Evolutionary conservation across 2,888 invertebrate genomes (phyloP), one percentile per base, ranked within the genome.

Genomic region (Pyrgus malvae): DNA sequence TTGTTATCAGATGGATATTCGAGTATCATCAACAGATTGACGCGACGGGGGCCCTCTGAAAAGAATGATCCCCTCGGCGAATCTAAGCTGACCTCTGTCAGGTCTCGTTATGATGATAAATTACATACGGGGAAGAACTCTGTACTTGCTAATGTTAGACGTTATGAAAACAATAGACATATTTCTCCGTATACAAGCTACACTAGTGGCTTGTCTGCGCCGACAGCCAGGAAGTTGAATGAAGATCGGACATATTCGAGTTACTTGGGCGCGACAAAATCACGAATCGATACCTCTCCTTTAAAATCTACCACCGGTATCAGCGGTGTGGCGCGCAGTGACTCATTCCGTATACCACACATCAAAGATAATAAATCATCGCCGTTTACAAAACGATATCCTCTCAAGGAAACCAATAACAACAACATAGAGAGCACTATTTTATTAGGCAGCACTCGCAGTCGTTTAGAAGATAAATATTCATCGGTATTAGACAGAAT

Each of bases 1-100:
- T 90, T 97, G 70, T 90, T 97, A 67, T 95, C 94, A 66, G 97
- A 97, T 78, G 96, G 96, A 67, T 97, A 96, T 84, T 95, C 95
- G 72, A 97, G 93, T 84, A 92, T 97, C 65, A 92, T 97, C 69
- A 96, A 96, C 77, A 92, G 96, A 64, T 91, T 97, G 70, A 94
- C 94, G 27, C 92, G 95, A 61, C 93, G 96, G 59, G 95, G 95
- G 44, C 95, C 96, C 33, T 96, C 96, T 46, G 93, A 93, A 83
- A 92, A 92, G 80, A 84, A 86, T 64, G 93, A 92, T 72, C 81
- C 83, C 59, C 61, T 76, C 50, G 66, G 76, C 31, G 84, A 88
- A 55, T 64, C 78, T 7, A 89, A 88, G 57, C 66, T 87, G 31
- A 68, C 72, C 23, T 60, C 78, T 14, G 71, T 78, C 11, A 78